Conservation (phyloP, 2,113 vertebrate genomes). For the Beaufortia kweichowensis region DNA sequence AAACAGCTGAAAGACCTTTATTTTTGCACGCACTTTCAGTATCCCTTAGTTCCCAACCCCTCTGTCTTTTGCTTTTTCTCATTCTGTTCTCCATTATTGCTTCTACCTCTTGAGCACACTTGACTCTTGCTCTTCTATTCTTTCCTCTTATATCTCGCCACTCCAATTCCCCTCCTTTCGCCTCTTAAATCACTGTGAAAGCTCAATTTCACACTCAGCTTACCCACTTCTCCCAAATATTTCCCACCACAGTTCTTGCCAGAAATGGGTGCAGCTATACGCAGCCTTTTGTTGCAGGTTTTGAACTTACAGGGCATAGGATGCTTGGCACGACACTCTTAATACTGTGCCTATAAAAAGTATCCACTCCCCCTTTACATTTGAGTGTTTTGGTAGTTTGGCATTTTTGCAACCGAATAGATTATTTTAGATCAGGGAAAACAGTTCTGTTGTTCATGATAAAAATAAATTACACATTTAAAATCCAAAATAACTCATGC, state of each 20-base stretch:
- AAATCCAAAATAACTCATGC: too few relatives aligned
- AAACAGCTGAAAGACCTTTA: not conserved
- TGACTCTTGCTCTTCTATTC: slow-evolving; percentile 41
- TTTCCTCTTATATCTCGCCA: slow-evolving; percentile 20
- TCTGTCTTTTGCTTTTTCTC: not conserved
- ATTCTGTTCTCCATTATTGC: slow-evolving; percentile 2
- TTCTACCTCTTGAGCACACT: slow-evolving; percentile 21
- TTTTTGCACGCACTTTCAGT: not conserved
- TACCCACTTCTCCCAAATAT: slow-evolving; percentile 39
- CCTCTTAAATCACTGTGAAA: slow-evolving; percentile 32
- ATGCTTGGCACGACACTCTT: not conserved
- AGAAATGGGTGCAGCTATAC: slow-evolving; percentile 30
- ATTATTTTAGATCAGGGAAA: too few relatives aligned
- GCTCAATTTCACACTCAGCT: slow-evolving; percentile 50
- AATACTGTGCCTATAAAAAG: slow-evolving; percentile 4
- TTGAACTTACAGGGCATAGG: slow-evolving; percentile 28
- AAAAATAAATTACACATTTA: too few relatives aligned
- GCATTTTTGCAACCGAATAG: not conserved
- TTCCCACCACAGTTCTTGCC: slow-evolving; percentile 46
- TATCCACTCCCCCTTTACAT: not conserved
- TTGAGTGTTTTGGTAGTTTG: not conserved
- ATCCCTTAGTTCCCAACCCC: not conserved
- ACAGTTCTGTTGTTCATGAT: too few relatives aligned
- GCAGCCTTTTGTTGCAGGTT: slow-evolving; percentile 17
- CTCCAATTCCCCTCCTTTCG: slow-evolving; percentile 24